Base-by-base conservation (phyloP, 2,888 invertebrate genomes). In the Drosophila demipolita region DNA sequence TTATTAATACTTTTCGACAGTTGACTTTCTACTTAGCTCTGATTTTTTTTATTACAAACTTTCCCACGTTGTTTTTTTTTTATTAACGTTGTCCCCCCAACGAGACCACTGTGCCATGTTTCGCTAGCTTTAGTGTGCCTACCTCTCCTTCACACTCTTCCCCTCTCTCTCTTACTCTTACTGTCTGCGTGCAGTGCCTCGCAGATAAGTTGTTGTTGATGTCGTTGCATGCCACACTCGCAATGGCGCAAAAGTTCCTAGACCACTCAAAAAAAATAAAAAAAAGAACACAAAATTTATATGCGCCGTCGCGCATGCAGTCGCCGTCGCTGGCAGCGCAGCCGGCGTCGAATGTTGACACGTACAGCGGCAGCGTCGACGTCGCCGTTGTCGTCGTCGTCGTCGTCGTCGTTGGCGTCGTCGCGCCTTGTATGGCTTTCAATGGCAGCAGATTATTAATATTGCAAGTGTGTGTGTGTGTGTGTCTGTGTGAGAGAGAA, bases 401-500 rank as follows among this genome's bases (percentile, higher is more conserved):
- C 42, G 55, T 35, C 50, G 50, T n/a, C 54, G 23, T 23, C 49
- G 57, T 12, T 58, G 67, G 40, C 61, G 66, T 50, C 72, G 81
- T 87, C 87, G 89, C 85, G 89, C 85, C 89, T 89, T 89, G 87
- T 89, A 85, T 87, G 89, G 85, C 89, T 87, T 85, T 85, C 85
- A 89, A 87, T 85, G 89, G 89, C 85, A 87, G 87, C 85, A 89
- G 89, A 86, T 86, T 86, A 86, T 89, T 86, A 89, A 86, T 89
- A 89, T 87, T 87, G 85, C 87, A 80, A 80, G 72, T 82, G 87
- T 89, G 69, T 72, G 74, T 59, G 40, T 58, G 35, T n/a, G 17
- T 9, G 20, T 50, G 49, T 5, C 9, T 20, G 49, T 5, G 11
- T 20, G 57, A 50, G 20, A 40, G 8, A 23, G 52, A 35, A 33